Conservation (phyloP, 2,888 invertebrate genomes). For the Erebia ligea region DNA sequence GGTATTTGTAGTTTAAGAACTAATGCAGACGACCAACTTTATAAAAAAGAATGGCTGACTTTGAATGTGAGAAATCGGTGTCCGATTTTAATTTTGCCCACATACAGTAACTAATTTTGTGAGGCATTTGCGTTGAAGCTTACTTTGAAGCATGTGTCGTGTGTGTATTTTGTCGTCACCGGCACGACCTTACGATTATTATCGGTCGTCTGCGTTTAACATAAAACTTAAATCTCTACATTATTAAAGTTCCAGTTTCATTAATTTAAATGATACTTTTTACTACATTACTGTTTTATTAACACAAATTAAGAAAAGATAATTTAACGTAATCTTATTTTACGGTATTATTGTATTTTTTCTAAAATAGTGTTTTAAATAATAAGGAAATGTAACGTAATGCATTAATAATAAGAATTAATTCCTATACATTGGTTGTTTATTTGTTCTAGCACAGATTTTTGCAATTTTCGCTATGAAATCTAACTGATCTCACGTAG, state of each 20-base stretch:
- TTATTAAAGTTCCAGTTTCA: not conserved
- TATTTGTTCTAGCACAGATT: conserved; percentile 22
- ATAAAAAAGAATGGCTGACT: too few species aligned
- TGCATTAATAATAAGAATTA: conserved; percentile 43
- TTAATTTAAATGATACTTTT: not conserved
- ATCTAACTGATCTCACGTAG: too few species aligned
- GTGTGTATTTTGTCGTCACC: too few species aligned
- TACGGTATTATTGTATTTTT: conserved; percentile 50
- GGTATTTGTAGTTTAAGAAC: too few species aligned
- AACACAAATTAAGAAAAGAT: not conserved
- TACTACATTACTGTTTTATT: not conserved
- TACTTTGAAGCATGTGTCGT: too few species aligned
- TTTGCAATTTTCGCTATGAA: too few species aligned
- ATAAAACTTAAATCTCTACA: not conserved
- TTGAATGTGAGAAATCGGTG: too few species aligned
- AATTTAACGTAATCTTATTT: conserved; percentile 1
- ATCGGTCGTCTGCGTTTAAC: not conserved
- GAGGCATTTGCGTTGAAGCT: too few species aligned
- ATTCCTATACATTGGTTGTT: conserved; percentile 45
- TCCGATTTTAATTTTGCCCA: too few species aligned
- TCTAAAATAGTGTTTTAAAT: conserved; percentile 51
- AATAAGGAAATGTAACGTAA: conserved; percentile 59
- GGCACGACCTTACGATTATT: too few species aligned
- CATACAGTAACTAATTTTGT: too few species aligned
- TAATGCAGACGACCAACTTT: too few species aligned